These are phyloP conservation scores for Drosophila pseudotalamancana DNA, from an alignment of 2,888 invertebrate genomes.

Conservation along the genomic window DNA sequence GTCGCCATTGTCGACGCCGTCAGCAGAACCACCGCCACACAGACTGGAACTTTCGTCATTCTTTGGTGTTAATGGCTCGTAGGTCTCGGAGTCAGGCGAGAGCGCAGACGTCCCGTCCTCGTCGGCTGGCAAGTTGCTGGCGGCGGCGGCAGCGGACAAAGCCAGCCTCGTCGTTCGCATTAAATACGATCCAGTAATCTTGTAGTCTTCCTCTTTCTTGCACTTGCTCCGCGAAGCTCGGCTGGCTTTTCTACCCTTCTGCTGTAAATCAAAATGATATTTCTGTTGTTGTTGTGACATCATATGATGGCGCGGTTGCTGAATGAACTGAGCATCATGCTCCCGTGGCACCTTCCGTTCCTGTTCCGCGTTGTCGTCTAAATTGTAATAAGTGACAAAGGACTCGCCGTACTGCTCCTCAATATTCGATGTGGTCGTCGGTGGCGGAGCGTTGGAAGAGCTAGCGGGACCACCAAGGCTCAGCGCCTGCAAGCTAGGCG, in stretches of 20 bases:
- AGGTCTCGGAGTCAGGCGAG: slow-evolving; percentile 71
- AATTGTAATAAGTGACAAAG: slow-evolving; percentile 67
- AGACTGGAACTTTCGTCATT: slow-evolving; percentile 73
- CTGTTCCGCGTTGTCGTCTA: slow-evolving; percentile 59
- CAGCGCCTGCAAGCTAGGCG: slow-evolving; percentile 64
- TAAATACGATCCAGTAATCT: slow-evolving; percentile 68
- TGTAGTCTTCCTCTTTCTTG: slow-evolving; percentile 66
- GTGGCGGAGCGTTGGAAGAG: slow-evolving; percentile 61
- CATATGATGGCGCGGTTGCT: slow-evolving; percentile 50
- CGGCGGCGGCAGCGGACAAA: slow-evolving; percentile 44
- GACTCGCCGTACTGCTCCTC: slow-evolving; percentile 64
- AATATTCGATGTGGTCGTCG: slow-evolving; percentile 56
- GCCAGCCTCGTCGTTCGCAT: slow-evolving; percentile 53
- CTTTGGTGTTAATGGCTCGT: slow-evolving; percentile 77
- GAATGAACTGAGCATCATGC: slow-evolving; percentile 59
- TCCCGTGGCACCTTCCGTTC: slow-evolving; percentile 40
- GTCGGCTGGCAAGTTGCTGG: slow-evolving; percentile 36
- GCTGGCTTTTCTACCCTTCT: slow-evolving; percentile 50
- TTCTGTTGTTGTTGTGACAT: slow-evolving; percentile 45
- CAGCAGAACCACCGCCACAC: slow-evolving; percentile 51
- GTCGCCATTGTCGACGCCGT: slow-evolving; percentile 42
- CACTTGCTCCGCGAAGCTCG: slow-evolving; percentile 57
- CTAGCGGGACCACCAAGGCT: slow-evolving; percentile 49
- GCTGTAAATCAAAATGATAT: slow-evolving; percentile 64
- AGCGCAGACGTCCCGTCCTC: slow-evolving; percentile 58